These are phyloP conservation scores for Drosophila sordidula DNA, from an alignment of 2,888 invertebrate species.

Conservation along the genomic window DNA sequence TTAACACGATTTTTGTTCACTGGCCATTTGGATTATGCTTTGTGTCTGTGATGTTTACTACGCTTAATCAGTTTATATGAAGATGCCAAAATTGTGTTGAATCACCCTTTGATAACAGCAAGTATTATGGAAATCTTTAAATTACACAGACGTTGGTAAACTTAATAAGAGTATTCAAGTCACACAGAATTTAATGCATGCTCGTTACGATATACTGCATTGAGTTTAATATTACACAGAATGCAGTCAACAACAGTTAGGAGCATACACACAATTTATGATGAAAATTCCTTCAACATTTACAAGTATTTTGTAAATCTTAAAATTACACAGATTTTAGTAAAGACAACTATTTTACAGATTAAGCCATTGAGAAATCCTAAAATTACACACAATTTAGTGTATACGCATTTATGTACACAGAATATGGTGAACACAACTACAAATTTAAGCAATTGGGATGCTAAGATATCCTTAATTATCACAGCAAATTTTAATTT, in stretches of 20 bases:
- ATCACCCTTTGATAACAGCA: not conserved
- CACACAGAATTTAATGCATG: no score
- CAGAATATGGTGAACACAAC: not conserved
- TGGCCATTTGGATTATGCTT: constrained; percentile 10
- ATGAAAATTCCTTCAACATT: no score
- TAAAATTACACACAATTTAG: no score
- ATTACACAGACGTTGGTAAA: no score
- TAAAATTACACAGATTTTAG: not conserved
- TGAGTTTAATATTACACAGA: not conserved
- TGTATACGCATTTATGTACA: not conserved
- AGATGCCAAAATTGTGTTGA: constrained; percentile 5
- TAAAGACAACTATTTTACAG: not conserved
- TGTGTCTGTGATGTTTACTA: constrained; percentile 14
- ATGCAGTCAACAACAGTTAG: not conserved
- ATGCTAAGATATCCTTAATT: no score
- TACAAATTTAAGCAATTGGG: not conserved
- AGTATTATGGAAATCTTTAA: not conserved
- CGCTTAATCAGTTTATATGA: constrained; percentile 17
- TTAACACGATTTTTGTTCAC: constrained; percentile 42
- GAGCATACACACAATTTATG: no score
- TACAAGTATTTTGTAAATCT: not conserved
- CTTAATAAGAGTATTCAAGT: no score
- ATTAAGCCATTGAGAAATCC: not conserved
- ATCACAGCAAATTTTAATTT: no score
- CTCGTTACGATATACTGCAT: no score